These are phyloP conservation scores for Drosophila austrosaltans DNA, from an alignment of 2,888 invertebrate genomes.

Conservation along the genomic window DNA sequence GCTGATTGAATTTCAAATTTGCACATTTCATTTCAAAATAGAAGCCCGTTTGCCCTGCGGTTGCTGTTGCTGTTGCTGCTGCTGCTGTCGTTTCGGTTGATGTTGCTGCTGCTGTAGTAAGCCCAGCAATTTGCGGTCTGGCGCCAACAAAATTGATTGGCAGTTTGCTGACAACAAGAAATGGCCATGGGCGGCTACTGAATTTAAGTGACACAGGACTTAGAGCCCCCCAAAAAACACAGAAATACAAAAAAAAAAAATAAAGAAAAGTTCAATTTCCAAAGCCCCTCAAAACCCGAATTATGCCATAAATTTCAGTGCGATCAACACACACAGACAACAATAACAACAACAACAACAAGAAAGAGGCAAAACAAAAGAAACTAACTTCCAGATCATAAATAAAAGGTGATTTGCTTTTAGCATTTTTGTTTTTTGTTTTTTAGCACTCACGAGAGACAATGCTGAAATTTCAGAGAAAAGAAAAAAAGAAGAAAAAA, in stretches of 20 bases:
- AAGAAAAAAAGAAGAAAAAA: conserved; percentile 22
- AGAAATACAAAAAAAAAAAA: background rate
- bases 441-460: conserved; percentile 47
- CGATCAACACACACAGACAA: conserved; percentile 4
- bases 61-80: conserved; percentile 8
- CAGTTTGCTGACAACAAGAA: conserved; percentile 11
- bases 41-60: conserved; percentile 16
- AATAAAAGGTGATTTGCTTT: conserved; percentile 69
- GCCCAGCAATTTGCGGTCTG: conserved; percentile 18
- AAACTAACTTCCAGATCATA: conserved; percentile 58
- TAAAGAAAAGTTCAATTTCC: background rate
- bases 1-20: conserved; percentile 21
- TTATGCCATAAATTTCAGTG: conserved; percentile 16
- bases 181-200: conserved; percentile 13
- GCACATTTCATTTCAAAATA: conserved; percentile 19
- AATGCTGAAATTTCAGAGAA: conserved; percentile 37
- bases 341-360: background rate
- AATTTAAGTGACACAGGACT: conserved; percentile 12
- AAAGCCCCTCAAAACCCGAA: conserved; percentile 6
- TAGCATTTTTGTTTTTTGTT: conserved; percentile 23
- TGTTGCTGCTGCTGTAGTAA: conserved; percentile 6
- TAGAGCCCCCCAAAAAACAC: background rate
- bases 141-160: conserved; percentile 20
- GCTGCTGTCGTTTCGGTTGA: background rate
- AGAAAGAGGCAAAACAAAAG: conserved; percentile 18